Evolutionary conservation across 2,113 vertebrate species (phyloP), one percentile per base, ranked within the genome.

Genomic region (Clinocottus analis): DNA sequence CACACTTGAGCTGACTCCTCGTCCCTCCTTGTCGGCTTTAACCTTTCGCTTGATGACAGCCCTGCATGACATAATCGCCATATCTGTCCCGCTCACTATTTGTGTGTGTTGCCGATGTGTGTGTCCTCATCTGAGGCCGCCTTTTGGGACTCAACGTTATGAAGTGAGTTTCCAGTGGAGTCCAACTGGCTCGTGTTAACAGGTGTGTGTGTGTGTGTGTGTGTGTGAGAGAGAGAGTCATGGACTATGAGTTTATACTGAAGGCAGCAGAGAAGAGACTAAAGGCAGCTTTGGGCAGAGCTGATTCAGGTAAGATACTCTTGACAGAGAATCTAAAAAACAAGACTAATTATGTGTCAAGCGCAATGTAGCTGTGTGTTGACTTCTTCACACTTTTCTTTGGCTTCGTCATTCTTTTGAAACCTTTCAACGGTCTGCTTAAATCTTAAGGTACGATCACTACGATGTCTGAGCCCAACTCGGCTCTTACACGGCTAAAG

Each of bases 191-290:
- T 35, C 8, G 33, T 63, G 56, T 79, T 37, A 51, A 13, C 77
- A 80, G 39, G 39, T 47, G n/a, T 55, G 51, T 55, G 51, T 25
- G 51, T 55, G 51, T 25, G n/a, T 53, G 51, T 25, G 47, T n/a
- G 43, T 45, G 43, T 60, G 49, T 43, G 2, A 53, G 56, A 58
- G 72, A 70, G 69, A 33, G 43, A n/a, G 33, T 1, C 17, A 93
- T 93, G 92, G 92, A 93, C 72, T 89, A 91, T 75, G 92, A 93
- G 25, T 84, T 87, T 47, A 80, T 93, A 37, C 49, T 93, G 66
- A 85, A 51, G 23, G 79, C 90, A 71, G 92, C 92, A 4, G 92
- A 93, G 69, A 86, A 65, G 63, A 88, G 86, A 77, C 51, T 93
- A 66, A 89, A 86, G 39, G 60, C 74, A n/a, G 89, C 86, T 85